A percentile compares a stretch with the other conserved stretches of the same genome.
These are phyloP conservation scores for Zoanthus solanderi DNA, from an alignment of 92 coral and sea anemone genomes.

Conservation along the genomic window DNA sequence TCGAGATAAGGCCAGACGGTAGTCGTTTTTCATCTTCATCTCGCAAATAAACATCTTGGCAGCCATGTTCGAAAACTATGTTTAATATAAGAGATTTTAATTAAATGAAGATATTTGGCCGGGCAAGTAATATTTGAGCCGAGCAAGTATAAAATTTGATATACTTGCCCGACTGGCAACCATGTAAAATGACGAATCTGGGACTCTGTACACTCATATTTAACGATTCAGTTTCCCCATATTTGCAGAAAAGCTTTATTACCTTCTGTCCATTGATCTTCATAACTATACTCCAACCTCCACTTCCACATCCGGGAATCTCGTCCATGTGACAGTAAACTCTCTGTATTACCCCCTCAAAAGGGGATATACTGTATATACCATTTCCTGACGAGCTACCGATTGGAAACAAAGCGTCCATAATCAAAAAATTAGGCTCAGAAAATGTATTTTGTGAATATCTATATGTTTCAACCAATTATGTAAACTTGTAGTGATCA, in stretches of 20 bases:
- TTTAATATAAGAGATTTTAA: no score
- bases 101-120: no score
- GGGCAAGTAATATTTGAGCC: no score
- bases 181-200: no score
- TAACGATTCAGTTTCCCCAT: background rate
- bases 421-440: background rate
- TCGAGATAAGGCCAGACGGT: no score
- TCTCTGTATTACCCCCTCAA: slow-evolving; percentile 11
- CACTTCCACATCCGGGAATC: slow-evolving; percentile 21
- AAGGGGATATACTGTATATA: slow-evolving; percentile 44
- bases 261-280: slow-evolving; percentile 38
- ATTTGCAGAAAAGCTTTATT: background rate
- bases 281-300: slow-evolving; percentile 42
- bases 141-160: no score
- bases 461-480: no score
- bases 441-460: background rate
- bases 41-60: no score
- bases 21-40: no score
- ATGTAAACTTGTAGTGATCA: no score
- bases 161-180: no score
- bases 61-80: no score
- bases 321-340: slow-evolving; percentile 43
- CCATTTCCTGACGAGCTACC: slow-evolving; percentile 49
- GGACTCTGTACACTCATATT: background rate
- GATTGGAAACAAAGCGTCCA: background rate